Evolutionary conservation across 2,888 invertebrate genomes (phyloP).

Genomic region (Erannis defoliaria): DNA sequence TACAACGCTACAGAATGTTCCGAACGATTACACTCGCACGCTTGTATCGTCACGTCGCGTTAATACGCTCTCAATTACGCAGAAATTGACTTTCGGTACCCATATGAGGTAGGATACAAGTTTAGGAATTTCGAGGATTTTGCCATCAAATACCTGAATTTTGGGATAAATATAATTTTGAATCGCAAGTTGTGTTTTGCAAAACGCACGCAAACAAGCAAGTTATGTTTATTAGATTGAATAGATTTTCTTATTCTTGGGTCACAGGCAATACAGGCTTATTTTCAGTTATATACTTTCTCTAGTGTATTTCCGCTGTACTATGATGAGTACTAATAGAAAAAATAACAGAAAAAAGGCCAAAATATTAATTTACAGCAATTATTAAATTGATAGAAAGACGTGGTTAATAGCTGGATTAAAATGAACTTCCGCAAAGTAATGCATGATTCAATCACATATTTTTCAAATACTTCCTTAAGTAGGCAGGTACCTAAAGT

Average conservation of each 20-base stretch:
- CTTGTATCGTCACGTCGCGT: conserved; percentile 9
- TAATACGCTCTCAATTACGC: conserved; percentile 29
- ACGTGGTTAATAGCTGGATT: too few species aligned
- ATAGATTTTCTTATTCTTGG: too few species aligned
- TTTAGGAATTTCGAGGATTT: conserved; percentile 8
- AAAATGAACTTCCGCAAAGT: too few species aligned
- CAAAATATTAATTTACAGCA: too few species aligned
- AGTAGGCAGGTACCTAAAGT: background rate
- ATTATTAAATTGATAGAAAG: too few species aligned
- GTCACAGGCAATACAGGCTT: too few species aligned
- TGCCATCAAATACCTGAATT: background rate
- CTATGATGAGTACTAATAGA: too few species aligned
- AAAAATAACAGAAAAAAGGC: too few species aligned
- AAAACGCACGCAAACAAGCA: background rate
- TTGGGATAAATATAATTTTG: background rate
- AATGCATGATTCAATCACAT: too few species aligned
- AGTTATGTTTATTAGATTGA: background rate
- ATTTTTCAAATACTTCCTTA: background rate
- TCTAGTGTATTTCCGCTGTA: too few species aligned
- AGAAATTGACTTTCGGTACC: conserved; percentile 23
- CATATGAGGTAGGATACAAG: conserved; percentile 8
- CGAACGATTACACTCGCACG: conserved; percentile 33
- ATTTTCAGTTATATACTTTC: too few species aligned
- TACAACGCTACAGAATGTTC: conserved; percentile 22
- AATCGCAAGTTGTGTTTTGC: background rate